Evolutionary conservation across 1,140 invertebrate species (phyloP).

Genomic region (Drepana arcuata): DNA sequence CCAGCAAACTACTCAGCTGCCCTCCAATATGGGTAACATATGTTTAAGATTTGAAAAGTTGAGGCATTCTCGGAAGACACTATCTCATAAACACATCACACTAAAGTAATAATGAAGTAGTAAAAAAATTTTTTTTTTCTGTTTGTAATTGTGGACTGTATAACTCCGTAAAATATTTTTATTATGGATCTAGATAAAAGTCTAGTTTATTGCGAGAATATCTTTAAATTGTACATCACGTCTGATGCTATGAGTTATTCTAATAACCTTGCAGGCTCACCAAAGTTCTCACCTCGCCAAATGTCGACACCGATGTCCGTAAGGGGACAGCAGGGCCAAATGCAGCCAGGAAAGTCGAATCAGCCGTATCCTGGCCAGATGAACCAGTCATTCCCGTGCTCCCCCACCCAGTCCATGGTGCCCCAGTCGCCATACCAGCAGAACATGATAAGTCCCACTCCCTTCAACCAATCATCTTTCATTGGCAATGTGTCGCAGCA

Average conservation of each 20-base stretch:
- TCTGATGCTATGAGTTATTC: too few species aligned
- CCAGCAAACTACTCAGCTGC: constrained; percentile 33
- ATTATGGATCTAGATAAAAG: too few species aligned
- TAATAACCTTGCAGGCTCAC: constrained; percentile 53
- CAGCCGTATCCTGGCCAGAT: constrained; percentile 40
- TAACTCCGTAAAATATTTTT: too few species aligned
- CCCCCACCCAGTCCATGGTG: constrained; percentile 34
- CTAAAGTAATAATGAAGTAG: too few species aligned
- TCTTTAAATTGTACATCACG: too few species aligned
- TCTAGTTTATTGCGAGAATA: too few species aligned
- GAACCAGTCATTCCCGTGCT: constrained; percentile 41
- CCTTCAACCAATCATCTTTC: constrained; percentile 53
- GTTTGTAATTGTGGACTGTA: too few species aligned
- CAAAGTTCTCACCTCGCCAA: constrained; percentile 66
- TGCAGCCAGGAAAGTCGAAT: constrained; percentile 38
- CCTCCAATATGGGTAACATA: constrained; percentile 40
- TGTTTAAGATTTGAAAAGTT: too few species aligned
- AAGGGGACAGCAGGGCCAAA: constrained; percentile 44
- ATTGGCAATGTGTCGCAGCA: constrained; percentile 42
- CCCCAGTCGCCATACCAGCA: constrained; percentile 46
- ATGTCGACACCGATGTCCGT: constrained; percentile 65
- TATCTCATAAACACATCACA: too few species aligned
- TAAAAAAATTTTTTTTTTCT: too few species aligned
- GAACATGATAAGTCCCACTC: constrained; percentile 33
- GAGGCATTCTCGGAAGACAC: too few species aligned